Evolutionary conservation across 1,140 invertebrate species (phyloP), one percentile per base, ranked within the genome.

Genomic region (Zaprionus ornatus): DNA sequence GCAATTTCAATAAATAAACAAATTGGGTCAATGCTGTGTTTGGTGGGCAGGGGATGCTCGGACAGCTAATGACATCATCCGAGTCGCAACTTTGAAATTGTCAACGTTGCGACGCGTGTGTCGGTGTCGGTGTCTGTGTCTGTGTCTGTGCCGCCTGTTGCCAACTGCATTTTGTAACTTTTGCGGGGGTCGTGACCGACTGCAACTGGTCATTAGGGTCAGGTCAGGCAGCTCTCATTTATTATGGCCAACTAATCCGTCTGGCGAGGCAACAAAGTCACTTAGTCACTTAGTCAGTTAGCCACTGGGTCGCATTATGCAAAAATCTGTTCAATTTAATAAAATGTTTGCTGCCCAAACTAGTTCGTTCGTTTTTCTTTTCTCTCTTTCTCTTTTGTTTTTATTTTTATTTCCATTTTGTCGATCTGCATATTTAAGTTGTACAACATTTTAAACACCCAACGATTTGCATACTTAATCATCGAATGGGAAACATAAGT

Each of bases 1-100:
- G 78, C 81, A 84, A 90, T 90, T 88, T 79, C 75, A 88, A 88
- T 88, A 87, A 87, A 87, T 87, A 87, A 87, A 77, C 72, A 90
- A 88, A 84, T 79, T 88, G 73, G 85, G 85, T 90, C 85, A 88
- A 71, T 77, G 74, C 77, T 87, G 10, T 50, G 19, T 12, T 19
- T 19, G 2, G 45, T 21, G 19, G 19, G 19, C 9, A 15, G 29
- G 32, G 17, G 15, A 12, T 15, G 27, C 1, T 6, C 5, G 60
- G 37, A 29, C n/a, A 48, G 19, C 52, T 74, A 74, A 74, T 74
- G 72, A 74, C 72, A 74, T 74, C 65, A 74, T 74, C 56, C 35
- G 45, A 66, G 21, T 64, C 59, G 57, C 50, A 37, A 50, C 19
- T 70, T 25, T 52, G 15, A 21, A 68, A 42, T 69, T 60, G 59